Percentiles rank a stretch among this genome's conserved stretches.
These are phyloP conservation scores for Coremacera marginata DNA, from an alignment of 2,888 invertebrate genomes.

Conservation along the genomic window DNA sequence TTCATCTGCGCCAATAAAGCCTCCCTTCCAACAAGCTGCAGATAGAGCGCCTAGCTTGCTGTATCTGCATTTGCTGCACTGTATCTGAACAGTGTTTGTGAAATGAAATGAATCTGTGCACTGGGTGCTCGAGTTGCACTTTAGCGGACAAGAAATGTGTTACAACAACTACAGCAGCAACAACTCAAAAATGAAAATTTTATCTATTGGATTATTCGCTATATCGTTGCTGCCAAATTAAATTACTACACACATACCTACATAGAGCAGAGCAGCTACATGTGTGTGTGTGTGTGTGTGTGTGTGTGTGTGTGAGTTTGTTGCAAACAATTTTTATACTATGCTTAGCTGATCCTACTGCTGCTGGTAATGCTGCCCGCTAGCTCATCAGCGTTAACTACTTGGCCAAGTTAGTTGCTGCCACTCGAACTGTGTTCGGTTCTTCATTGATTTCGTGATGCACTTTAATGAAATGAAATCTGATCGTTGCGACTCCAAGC, in stretches of 20 bases:
- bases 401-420: conserved; percentile 18
- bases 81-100: neutral
- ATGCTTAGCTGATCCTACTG: neutral
- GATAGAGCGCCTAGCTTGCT: neutral
- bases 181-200: neutral
- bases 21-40: conserved; percentile 5
- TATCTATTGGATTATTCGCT: neutral
- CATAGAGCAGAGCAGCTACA: neutral
- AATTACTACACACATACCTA: neutral
- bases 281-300: neutral
- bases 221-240: neutral
- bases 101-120: conserved; percentile 27
- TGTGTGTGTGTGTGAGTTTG: conserved; percentile 5
- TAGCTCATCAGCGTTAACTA: neutral
- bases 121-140: conserved; percentile 20
- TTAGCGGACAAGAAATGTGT: conserved; percentile 22
- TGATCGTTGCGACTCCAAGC: conserved; percentile 57
- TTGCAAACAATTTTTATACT: neutral
- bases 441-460: conserved; percentile 64
- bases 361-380: neutral
- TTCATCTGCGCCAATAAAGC: conserved; percentile 24
- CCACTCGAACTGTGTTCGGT: conserved; percentile 34
- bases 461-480: conserved; percentile 70
- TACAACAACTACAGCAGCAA: conserved; percentile 16
- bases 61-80: neutral